Percentiles rank a stretch among this genome's conserved stretches.
phyloP scores from a whole-genome alignment of 2,888 invertebrate genomes.

The Phania funesta region DNA sequence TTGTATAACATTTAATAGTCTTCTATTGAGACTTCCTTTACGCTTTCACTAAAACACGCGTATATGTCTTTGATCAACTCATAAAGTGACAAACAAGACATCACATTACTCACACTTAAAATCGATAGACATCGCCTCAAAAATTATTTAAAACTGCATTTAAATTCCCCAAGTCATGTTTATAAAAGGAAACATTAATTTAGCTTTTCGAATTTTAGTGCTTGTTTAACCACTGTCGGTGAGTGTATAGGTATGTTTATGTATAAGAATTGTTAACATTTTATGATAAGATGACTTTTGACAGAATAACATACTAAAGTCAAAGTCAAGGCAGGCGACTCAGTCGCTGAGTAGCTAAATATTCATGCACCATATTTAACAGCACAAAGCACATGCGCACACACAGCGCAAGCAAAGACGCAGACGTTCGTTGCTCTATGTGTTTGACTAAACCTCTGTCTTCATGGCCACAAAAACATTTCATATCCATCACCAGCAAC shows the following conservation, averaged over 20 bases:
- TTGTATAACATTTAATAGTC: too few relatives aligned
- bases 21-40: too few relatives aligned
- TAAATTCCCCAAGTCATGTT: too few relatives aligned
- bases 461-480: slow-evolving; percentile 56
- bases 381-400: slow-evolving; percentile 2
- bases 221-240: slow-evolving; percentile 41
- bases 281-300: slow-evolving; percentile 62
- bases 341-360: slow-evolving; percentile 50
- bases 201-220: neutral
- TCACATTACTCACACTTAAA: too few relatives aligned
- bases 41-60: too few relatives aligned
- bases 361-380: slow-evolving; percentile 29
- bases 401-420: slow-evolving; percentile 14
- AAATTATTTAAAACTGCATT: too few relatives aligned
- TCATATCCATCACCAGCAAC: slow-evolving; percentile 50
- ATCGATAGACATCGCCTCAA: too few relatives aligned
- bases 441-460: slow-evolving; percentile 55
- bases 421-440: slow-evolving; percentile 29
- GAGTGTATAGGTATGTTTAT: slow-evolving; percentile 13
- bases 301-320: slow-evolving; percentile 61
- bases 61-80: too few relatives aligned
- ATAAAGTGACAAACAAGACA: too few relatives aligned
- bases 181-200: too few relatives aligned
- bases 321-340: slow-evolving; percentile 63
- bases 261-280: slow-evolving; percentile 35